A percentile compares a stretch with the other conserved stretches of the same genome.
Evolutionary conservation across 2,113 vertebrate genomes (phyloP).

Genomic region (Aphelocoma coerulescens): DNA sequence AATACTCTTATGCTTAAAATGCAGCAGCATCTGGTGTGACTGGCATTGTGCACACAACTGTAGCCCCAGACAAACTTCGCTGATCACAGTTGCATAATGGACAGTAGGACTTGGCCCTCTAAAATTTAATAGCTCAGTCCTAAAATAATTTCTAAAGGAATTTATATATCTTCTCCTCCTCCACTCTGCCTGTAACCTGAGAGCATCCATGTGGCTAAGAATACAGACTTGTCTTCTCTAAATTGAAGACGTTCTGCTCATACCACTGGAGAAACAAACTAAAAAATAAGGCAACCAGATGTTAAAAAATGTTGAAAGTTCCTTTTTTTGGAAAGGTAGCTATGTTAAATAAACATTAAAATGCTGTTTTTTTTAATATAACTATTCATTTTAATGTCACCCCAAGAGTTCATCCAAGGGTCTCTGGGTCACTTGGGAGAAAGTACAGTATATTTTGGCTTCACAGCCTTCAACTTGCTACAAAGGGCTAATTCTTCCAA

Average conservation of each 20-base stretch:
- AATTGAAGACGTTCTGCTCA: constrained; percentile 67
- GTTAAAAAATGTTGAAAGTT: constrained; percentile 68
- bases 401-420: constrained; percentile 76
- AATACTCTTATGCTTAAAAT: background rate
- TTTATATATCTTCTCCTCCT: background rate
- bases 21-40: background rate
- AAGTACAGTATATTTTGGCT: constrained; percentile 71
- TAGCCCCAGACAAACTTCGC: background rate
- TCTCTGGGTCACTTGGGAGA: constrained; percentile 73
- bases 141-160: constrained; percentile 24
- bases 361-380: constrained; percentile 69
- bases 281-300: constrained; percentile 73
- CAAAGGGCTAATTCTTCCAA: constrained; percentile 79
- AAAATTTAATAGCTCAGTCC: background rate
- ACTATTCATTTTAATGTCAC: constrained; percentile 76
- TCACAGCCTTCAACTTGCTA: constrained; percentile 52
- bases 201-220: constrained; percentile 24
- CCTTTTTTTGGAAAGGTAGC: constrained; percentile 49
- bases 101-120: background rate
- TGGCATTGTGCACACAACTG: background rate
- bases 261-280: constrained; percentile 49
- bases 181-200: background rate
- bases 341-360: constrained; percentile 73
- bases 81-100: background rate
- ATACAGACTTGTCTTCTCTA: constrained; percentile 37